Evolutionary conservation across 2,888 invertebrate species (phyloP).

Genomic region (Metalampra italica): DNA sequence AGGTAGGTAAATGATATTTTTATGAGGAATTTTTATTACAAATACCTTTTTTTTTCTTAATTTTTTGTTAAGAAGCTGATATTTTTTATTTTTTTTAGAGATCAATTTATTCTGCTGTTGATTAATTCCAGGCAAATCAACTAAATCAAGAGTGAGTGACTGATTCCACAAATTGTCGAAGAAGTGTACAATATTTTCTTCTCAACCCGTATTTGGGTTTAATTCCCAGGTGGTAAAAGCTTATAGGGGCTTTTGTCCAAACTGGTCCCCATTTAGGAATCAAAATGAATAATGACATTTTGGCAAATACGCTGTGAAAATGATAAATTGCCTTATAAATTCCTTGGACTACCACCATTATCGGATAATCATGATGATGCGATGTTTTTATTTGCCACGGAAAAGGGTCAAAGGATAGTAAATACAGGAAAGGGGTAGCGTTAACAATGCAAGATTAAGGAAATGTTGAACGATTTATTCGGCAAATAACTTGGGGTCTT

Average conservation of each 20-base stretch:
- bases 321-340: constrained; percentile 62
- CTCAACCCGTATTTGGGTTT: constrained; percentile 22
- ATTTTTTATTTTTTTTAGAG: too few species aligned
- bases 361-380: constrained; percentile 33
- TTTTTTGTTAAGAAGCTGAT: too few species aligned
- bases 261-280: constrained; percentile 33
- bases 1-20: too few species aligned
- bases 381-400: constrained; percentile 19
- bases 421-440: constrained; percentile 11
- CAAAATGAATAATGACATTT: constrained; percentile 57
- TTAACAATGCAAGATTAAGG: not conserved
- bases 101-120: too few species aligned
- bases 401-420: constrained; percentile 13
- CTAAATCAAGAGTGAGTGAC: too few species aligned
- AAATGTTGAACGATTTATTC: not conserved
- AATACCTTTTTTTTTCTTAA: too few species aligned
- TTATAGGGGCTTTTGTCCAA: constrained; percentile 33
- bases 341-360: constrained; percentile 33
- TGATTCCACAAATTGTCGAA: not conserved
- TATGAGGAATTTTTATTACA: too few species aligned
- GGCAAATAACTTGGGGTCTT: not conserved
- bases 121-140: too few species aligned
- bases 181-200: not conserved
- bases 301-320: constrained; percentile 40
- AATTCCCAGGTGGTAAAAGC: constrained; percentile 32